phyloP scores from a whole-genome alignment of 2,797 vertebrate species.

The Danio albolineatus region DNA sequence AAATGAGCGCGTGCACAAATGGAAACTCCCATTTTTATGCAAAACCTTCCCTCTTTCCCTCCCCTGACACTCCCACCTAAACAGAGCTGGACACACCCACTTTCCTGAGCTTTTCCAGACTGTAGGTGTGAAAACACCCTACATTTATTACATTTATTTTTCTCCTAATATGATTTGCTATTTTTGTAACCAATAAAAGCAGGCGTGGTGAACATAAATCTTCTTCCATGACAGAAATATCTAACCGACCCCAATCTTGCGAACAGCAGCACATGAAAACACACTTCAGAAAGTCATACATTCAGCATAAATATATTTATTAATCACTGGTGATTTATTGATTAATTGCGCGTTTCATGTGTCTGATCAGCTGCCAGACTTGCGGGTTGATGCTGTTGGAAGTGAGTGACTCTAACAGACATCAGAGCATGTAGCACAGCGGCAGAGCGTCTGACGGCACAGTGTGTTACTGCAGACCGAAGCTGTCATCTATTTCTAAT shows the following conservation, averaged over 20 bases:
- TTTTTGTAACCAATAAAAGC: neutral
- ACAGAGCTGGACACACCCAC: too few relatives aligned
- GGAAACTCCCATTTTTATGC: too few relatives aligned
- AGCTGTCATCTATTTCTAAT: neutral
- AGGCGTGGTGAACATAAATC: neutral
- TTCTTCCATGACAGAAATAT: neutral
- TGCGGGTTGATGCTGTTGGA: neutral
- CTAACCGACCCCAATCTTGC: neutral
- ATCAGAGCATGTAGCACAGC: neutral
- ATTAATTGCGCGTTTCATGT: conserved; percentile 23
- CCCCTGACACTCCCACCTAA: too few relatives aligned
- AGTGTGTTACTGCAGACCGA: neutral
- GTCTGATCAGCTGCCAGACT: conserved; percentile 10
- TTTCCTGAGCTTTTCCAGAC: too few relatives aligned
- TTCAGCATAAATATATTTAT: conserved; percentile 13
- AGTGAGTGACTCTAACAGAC: neutral
- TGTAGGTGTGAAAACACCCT: too few relatives aligned
- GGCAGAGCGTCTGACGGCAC: conserved; percentile 1
- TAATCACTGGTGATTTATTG: conserved; percentile 1
- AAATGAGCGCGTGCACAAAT: too few relatives aligned
- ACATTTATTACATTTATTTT: too few relatives aligned
- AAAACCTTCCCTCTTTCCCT: too few relatives aligned
- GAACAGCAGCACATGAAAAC: neutral
- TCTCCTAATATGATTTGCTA: too few relatives aligned
- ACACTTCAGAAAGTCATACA: neutral